Evolutionary conservation across 2,797 vertebrate species (phyloP), one percentile per base, ranked within the genome.

Genomic region (Chloroceryle amazona): DNA sequence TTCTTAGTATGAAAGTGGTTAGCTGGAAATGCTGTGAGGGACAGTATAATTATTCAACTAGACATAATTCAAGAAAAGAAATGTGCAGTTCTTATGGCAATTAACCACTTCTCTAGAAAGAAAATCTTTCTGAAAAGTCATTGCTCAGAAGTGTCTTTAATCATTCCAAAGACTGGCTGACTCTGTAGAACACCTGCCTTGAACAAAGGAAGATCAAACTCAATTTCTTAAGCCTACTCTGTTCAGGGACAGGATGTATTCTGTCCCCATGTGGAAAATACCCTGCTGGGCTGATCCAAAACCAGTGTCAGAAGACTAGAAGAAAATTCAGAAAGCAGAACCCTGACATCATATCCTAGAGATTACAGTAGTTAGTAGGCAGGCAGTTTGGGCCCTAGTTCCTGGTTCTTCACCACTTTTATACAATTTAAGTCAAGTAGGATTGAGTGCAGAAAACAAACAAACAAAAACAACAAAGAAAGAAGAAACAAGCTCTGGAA

Each of bases 21-120:
- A 78, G 39, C 63, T 90, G 88, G 81, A 94, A 96, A 63, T 78
- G 68, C n/a, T 42, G 35, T 71, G 39, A 63, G 51, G 61, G 70
- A 80, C 39, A 90, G n/a, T 8, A 11, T 13, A 83, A 68, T 57
- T 33, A 81, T 46, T 26, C 42, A 85, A 28, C 16, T 33, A 60
- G 52, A 46, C 15, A 89, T 29, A 83, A 82, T 35, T 33, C 31
- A 85, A 81, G 49, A 65, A 93, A 79, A 17, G 0, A 76, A 31
- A 76, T 73, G 13, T 20, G 13, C 21, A 73, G 23, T 78, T 83
- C 17, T 54, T 78, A 62, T 0, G 4, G 63, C 14, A 74, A 73
- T 52, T 57, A 72, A 35, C 37, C 70, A 15, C 23, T 79, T 61
- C 28, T 44, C 73, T 62, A 21, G 31, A 81, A 90, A 80, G 42